phyloP scores from a whole-genome alignment of 1,140 invertebrate genomes.

The Formica selysi region DNA sequence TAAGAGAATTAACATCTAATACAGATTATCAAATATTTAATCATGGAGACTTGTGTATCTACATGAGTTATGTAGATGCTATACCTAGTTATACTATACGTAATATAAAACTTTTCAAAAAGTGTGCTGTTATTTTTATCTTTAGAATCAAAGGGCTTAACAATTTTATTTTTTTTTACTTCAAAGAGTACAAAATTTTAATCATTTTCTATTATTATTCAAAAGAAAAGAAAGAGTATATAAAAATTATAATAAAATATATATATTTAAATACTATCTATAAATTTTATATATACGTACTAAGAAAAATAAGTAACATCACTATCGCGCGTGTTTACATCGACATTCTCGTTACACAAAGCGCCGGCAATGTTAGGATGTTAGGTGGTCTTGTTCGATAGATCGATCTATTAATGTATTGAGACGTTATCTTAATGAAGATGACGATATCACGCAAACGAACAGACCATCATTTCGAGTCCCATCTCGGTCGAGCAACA shows the following conservation, averaged over 20 bases:
- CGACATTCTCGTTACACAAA: slow-evolving; percentile 3
- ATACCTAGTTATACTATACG: background rate
- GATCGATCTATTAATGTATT: slow-evolving; percentile 78
- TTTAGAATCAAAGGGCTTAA: background rate
- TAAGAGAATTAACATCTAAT: background rate
- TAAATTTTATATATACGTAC: background rate
- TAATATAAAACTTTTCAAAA: no score
- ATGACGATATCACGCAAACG: slow-evolving; percentile 71
- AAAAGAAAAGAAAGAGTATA: background rate
- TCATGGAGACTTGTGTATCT: background rate
- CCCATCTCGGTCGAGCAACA: slow-evolving; percentile 37
- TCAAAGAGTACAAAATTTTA: background rate
- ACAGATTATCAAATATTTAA: background rate
- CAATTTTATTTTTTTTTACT: background rate
- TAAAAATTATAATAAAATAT: background rate
- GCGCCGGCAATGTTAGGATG: background rate
- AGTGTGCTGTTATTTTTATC: background rate
- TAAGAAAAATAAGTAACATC: background rate
- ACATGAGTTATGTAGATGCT: background rate
- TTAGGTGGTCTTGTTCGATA: slow-evolving; percentile 73
- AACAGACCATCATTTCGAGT: slow-evolving; percentile 71
- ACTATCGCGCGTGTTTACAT: background rate
- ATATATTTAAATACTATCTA: background rate
- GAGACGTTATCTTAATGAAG: slow-evolving; percentile 83
- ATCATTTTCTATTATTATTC: background rate